Conservation (phyloP, 2,797 vertebrate species). For the Saxicola maurus region DNA sequence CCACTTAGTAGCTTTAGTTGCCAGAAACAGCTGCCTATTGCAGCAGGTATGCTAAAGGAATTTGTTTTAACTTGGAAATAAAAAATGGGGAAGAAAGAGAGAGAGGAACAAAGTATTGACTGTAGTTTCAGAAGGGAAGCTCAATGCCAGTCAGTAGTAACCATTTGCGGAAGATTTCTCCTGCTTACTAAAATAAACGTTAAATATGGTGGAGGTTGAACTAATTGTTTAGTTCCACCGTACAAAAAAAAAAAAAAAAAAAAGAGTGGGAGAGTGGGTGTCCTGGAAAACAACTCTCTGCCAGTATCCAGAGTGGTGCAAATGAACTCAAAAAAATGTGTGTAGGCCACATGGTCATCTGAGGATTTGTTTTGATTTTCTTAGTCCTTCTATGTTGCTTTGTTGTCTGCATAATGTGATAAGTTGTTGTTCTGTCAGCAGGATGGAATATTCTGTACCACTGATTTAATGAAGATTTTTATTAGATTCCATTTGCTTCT, state of each 20-base stretch:
- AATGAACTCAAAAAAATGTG: constrained; percentile 60
- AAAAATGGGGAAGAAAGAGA: neutral
- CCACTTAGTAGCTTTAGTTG: neutral
- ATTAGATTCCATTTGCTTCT: neutral
- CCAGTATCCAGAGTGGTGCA: neutral
- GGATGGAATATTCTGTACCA: neutral
- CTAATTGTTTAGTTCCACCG: neutral
- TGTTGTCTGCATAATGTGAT: neutral
- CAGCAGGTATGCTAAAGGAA: neutral
- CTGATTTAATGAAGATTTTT: neutral
- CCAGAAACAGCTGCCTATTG: neutral
- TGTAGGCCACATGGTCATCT: constrained; percentile 45
- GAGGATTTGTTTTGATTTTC: neutral
- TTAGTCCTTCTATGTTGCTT: neutral
- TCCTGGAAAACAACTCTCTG: neutral
- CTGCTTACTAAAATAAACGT: neutral
- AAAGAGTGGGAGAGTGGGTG: neutral
- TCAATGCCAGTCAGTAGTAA: neutral
- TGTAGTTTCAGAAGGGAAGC: neutral
- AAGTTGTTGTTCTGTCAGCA: constrained; percentile 2
- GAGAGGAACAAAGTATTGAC: neutral
- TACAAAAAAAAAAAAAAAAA: neutral
- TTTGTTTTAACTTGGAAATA: neutral
- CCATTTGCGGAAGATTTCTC: neutral
- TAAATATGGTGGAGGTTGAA: neutral